These are phyloP conservation scores for Wiebesia pumilae DNA, from an alignment of 1,140 invertebrate genomes.

Conservation along the genomic window DNA sequence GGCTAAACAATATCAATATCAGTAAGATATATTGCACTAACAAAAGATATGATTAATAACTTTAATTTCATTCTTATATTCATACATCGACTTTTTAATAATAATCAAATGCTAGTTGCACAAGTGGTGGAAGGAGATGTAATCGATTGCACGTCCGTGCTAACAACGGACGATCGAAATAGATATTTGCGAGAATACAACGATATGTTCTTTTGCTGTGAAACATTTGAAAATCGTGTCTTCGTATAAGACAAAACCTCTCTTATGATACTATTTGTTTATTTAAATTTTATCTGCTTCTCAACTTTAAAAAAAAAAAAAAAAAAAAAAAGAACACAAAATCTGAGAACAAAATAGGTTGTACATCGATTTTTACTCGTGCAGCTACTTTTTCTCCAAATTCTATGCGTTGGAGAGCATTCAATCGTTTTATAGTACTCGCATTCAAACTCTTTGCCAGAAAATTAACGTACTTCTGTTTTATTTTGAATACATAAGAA, in stretches of 20 bases:
- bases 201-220: not conserved
- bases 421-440: constrained; percentile 11
- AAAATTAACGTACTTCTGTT: not conserved
- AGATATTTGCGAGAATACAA: not conserved
- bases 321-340: too few relatives aligned
- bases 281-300: not conserved
- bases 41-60: not conserved
- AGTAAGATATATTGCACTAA: not conserved
- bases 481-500: not conserved
- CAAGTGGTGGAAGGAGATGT: not conserved
- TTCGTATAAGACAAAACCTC: not conserved
- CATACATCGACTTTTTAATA: not conserved
- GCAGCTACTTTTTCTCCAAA: not conserved
- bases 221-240: not conserved
- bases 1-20: not conserved
- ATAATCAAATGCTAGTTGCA: not conserved
- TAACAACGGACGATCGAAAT: not conserved
- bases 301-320: not conserved
- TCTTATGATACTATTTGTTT: not conserved
- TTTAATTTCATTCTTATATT: not conserved
- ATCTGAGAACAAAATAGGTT: not conserved
- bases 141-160: not conserved
- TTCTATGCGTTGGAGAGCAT: not conserved
- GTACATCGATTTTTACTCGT: not conserved
- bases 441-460: not conserved